Evolutionary conservation across 2,888 invertebrate species (phyloP), one percentile per base, ranked within the genome.

Genomic region (Scelioninae gen. 2): DNA sequence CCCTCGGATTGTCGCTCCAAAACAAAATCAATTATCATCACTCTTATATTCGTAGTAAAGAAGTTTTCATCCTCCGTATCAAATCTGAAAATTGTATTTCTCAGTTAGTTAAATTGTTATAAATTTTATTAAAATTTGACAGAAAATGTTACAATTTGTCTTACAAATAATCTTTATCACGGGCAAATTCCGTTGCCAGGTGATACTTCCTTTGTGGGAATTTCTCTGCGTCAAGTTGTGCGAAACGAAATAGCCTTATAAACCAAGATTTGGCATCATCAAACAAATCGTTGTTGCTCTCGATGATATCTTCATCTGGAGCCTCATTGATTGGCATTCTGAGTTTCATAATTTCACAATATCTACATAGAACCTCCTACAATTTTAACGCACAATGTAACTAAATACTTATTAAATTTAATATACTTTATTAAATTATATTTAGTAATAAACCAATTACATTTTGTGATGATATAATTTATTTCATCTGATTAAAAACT

Each of bases 321-420:
- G 78, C 43, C 15, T 77, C 76, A 86, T 91, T 93, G 85, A 94
- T 91, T 41, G 94, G 94, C 89, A 94, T 89, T 82, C 92, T 89
- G 31, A 94, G 88, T 85, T 93, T 93, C 78, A 94, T 88, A 73
- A 93, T 90, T 86, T 94, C 94, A 31, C 92, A 91, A 84, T 93
- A 94, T 76, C 92, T 88, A 69, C 90, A 89, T 15, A 93, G 85
- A 1, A 94, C 91, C 78, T 92, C 91, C 81, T 83, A 53, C n/a
- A n/a, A n/a, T n/a, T n/a, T n/a, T n/a, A n/a, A n/a, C n/a, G n/a
- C n/a, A n/a, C n/a, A n/a, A n/a, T n/a, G n/a, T n/a, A n/a, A n/a
- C n/a, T n/a, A n/a, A n/a, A n/a, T n/a, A n/a, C n/a, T n/a, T n/a
- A n/a, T n/a, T n/a, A n/a, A n/a, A n/a, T n/a, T n/a, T n/a, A n/a